Conservation (phyloP, 2,113 vertebrate genomes). For the Eleginops maclovinus region DNA sequence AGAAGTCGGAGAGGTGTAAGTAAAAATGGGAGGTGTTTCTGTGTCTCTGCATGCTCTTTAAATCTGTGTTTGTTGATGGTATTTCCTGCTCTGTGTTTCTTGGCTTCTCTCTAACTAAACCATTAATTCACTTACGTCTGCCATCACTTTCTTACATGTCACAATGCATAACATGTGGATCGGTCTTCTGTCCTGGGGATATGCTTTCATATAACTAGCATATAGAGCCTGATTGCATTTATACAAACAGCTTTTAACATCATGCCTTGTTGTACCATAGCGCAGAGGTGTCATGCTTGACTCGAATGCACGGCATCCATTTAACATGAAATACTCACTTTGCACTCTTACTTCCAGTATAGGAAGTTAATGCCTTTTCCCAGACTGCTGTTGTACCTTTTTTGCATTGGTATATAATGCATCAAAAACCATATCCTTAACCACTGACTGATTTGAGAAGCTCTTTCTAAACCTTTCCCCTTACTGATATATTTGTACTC, state of each 20-base stretch:
- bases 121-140: constrained; percentile 20
- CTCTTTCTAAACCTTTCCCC: not conserved
- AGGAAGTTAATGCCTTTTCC: not conserved
- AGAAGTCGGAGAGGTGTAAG: not conserved
- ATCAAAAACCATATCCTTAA: not conserved
- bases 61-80: constrained; percentile 27
- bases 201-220: not conserved
- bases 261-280: not conserved
- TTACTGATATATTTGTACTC: not conserved
- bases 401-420: not conserved
- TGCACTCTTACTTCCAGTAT: not conserved
- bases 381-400: not conserved
- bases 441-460: constrained; percentile 37
- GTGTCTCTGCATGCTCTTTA: constrained; percentile 74
- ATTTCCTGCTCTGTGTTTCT: constrained; percentile 29
- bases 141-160: constrained; percentile 3
- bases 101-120: constrained; percentile 35
- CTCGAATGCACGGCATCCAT: not conserved
- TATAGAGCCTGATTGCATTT: constrained; percentile 38
- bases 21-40: constrained; percentile 68
- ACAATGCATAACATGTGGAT: constrained; percentile 1
- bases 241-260: not conserved
- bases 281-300: not conserved
- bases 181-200: constrained; percentile 5
- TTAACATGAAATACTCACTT: not conserved